Evolutionary conservation across 2,113 vertebrate genomes (phyloP), one percentile per base, ranked within the genome.

Genomic region (Psettodes erumei): DNA sequence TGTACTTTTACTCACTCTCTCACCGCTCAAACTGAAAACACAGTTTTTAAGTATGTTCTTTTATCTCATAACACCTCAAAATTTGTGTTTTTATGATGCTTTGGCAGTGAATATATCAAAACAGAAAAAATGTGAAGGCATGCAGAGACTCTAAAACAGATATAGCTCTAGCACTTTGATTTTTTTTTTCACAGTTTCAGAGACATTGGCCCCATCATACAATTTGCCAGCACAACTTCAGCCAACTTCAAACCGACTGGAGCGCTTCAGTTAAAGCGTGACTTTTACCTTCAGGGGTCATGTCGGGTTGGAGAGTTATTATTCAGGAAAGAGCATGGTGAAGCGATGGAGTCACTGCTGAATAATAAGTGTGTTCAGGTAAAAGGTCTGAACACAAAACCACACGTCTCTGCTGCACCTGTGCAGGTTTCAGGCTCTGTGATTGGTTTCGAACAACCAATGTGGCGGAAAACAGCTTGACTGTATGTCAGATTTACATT

Each of bases 401-500:
- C 23, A 60, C 28, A 30, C 16, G 8, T 51, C 8, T 1, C 8
- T 35, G 43, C 15, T 70, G 65, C 53, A 51, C 42, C 63, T 69
- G 61, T 54, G 23, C 1, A 51, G 19, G 40, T 67, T 51, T 56
- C 23, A 4, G 11, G 6, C 2, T 53, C 30, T 67, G 23, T 68
- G 19, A 54, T 53, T 63, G 42, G 35, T 62, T 73, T 61, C 32
- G 32, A 30, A 30, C 35, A n/a, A 18, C 15, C n/a, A 7, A 53
- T 42, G n/a, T n/a, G n/a, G n/a, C 21, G 56, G 51, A 82, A 76
- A 76, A 23, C 23, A 56, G 56, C 48, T 43, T 5, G 2, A 33
- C n/a, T 35, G 28, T 35, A 30, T 3, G 13, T 27, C 27, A 45
- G 32, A 67, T 74, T 85, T 87, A 50, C 77, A 85, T 83, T 78